A percentile compares a stretch with the other conserved stretches of the same genome.
phyloP scores from a whole-genome alignment of 1,140 invertebrate species.

The Octopus bimaculoides region DNA sequence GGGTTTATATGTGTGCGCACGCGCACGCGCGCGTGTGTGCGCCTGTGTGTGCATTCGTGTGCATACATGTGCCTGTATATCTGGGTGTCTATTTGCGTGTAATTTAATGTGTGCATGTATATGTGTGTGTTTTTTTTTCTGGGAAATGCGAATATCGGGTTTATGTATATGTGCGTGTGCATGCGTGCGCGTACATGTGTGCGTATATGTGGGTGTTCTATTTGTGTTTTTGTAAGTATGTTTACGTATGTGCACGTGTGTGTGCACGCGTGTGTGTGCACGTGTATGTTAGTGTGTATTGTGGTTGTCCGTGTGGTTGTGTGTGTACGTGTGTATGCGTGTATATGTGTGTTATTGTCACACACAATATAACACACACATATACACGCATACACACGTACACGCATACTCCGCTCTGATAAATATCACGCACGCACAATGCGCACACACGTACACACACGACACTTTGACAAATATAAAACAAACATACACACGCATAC shows the following conservation, averaged over 20 bases:
- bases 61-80: background rate
- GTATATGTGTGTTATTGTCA: background rate
- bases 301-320: background rate
- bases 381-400: background rate
- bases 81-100: background rate
- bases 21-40: background rate
- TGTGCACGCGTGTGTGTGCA: background rate
- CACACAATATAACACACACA: background rate
- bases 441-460: no score
- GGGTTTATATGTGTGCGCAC: background rate
- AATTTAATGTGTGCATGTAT: background rate
- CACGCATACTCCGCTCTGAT: background rate
- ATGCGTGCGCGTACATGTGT: background rate
- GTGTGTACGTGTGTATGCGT: background rate
- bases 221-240: background rate
- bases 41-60: background rate
- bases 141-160: no score
- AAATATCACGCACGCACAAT: no score
- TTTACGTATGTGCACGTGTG: background rate
- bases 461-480: no score
- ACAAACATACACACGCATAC: no score
- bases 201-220: background rate
- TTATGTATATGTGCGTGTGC: background rate
- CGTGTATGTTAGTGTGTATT: no score
- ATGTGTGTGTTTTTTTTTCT: background rate